These are phyloP conservation scores for Motacilla tschutschensis DNA, from an alignment of 2,113 vertebrate genomes.

Conservation along the genomic window DNA sequence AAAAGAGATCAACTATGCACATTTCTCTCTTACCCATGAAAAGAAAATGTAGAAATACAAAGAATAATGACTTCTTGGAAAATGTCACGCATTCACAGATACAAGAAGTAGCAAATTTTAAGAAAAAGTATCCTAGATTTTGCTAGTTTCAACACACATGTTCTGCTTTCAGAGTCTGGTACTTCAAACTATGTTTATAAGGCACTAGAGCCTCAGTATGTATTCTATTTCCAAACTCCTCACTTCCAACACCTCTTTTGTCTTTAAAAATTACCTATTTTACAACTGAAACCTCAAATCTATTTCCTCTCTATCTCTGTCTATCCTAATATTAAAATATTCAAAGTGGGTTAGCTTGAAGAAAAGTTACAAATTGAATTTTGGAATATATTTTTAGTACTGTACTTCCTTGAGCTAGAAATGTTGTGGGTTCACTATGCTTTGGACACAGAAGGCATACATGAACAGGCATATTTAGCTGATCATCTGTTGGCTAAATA, in stretches of 20 bases:
- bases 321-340: background rate
- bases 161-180: background rate
- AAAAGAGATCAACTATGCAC: background rate
- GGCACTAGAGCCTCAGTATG: accelerated
- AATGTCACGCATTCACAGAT: background rate
- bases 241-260: background rate
- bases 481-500: background rate
- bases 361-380: background rate
- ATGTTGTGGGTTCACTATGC: background rate
- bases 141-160: background rate
- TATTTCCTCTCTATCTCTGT: background rate
- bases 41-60: background rate
- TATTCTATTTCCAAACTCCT: background rate
- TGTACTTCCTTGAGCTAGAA: background rate
- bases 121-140: background rate
- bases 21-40: background rate
- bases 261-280: background rate
- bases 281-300: background rate
- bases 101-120: background rate
- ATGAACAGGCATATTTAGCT: background rate
- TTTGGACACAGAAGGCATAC: background rate
- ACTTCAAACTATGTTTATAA: background rate
- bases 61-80: background rate
- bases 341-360: background rate
- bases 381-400: background rate